Evolutionary conservation across 1,140 invertebrate genomes (phyloP), one percentile per base, ranked within the genome.

Genomic region (Neomicropteryx cornuta): DNA sequence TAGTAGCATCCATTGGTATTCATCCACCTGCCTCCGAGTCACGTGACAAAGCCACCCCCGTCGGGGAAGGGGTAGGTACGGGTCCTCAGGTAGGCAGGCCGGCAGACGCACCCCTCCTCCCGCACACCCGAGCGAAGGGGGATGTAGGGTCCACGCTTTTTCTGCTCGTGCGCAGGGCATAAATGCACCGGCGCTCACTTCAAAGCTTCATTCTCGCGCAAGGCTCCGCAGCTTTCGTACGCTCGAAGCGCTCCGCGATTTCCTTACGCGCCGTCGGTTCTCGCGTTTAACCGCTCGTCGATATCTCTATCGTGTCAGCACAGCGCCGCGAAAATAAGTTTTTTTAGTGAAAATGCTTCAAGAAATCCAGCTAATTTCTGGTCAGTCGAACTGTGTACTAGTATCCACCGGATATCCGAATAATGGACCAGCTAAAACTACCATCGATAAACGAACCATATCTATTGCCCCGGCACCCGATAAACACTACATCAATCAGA

Each of bases 301-400:
- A n/a, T n/a, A n/a, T n/a, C n/a, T n/a, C n/a, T n/a, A n/a, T n/a
- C n/a, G n/a, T n/a, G n/a, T n/a, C n/a, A n/a, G n/a, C n/a, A n/a
- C n/a, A n/a, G n/a, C n/a, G n/a, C n/a, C n/a, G n/a, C n/a, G n/a
- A n/a, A n/a, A n/a, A n/a, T n/a, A n/a, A n/a, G n/a, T n/a, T n/a
- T n/a, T n/a, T n/a, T n/a, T n/a, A n/a, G n/a, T n/a, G n/a, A 43
- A 41, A 53, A 68, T 68, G 66, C 53, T 68, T 42, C 64, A 68
- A 60, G 66, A 68, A 51, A 58, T 68, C 49, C 66, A 68, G 58
- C 56, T 68, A 45, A 56, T 60, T 48, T 60, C 64, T 54, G 66
- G 60, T 42, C 66, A 68, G 53, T 58, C 60, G 37, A 72, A 72
- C 51, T 73, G 71, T 58, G 70, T 73, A 29, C 72, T 74, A 35